These are phyloP conservation scores for Caenorhabditis drosophilae DNA, from an alignment of 2,888 invertebrate genomes.

Conservation along the genomic window DNA sequence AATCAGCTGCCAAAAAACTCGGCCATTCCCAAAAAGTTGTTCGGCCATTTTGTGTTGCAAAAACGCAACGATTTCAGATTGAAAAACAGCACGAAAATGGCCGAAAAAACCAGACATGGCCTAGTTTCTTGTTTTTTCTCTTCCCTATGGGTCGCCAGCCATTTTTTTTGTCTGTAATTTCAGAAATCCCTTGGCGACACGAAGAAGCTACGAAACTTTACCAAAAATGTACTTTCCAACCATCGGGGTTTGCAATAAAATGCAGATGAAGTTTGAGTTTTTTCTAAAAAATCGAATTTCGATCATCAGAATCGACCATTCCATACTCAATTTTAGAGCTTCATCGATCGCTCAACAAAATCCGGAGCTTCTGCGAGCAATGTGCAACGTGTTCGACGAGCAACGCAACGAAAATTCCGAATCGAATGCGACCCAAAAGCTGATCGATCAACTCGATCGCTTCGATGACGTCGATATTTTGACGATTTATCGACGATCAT, in stretches of 20 bases:
- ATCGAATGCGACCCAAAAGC: conserved; percentile 36
- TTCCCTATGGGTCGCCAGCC: too few species aligned
- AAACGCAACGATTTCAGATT: too few species aligned
- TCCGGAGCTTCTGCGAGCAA: conserved; percentile 44
- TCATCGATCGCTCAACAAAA: conserved; percentile 51
- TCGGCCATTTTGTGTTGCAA: too few species aligned
- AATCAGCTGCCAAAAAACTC: too few species aligned
- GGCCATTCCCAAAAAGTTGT: too few species aligned
- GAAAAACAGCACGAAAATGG: too few species aligned
- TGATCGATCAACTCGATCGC: conserved; percentile 37
- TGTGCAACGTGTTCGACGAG: conserved; percentile 51
- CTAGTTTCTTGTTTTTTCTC: too few species aligned
- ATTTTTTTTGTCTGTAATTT: too few species aligned
- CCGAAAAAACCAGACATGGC: too few species aligned
- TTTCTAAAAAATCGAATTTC: background rate
- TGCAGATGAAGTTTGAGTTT: conserved; percentile 57
- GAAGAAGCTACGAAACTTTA: conserved; percentile 57
- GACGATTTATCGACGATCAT: conserved; percentile 43
- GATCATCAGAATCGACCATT: background rate
- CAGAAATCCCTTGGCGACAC: conserved; percentile 56
- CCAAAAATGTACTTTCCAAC: conserved; percentile 56
- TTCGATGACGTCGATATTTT: conserved; percentile 55
- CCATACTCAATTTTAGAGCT: conserved; percentile 41
- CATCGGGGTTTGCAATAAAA: conserved; percentile 62
- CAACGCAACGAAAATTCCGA: conserved; percentile 25